phyloP scores from a whole-genome alignment of 2,113 vertebrate genomes.

The Phocoena sinus region DNA sequence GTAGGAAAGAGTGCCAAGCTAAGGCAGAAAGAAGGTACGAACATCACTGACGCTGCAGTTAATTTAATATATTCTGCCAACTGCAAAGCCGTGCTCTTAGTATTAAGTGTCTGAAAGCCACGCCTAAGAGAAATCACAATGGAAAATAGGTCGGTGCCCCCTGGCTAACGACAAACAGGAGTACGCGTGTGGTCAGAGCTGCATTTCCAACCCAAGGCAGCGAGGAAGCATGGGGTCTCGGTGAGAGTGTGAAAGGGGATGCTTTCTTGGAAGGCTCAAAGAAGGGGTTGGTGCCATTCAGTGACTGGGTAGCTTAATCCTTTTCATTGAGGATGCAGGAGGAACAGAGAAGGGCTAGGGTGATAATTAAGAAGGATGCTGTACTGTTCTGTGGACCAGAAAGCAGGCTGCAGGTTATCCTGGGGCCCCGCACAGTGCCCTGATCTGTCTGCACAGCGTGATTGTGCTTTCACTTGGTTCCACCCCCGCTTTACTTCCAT shows the following conservation, averaged over 20 bases:
- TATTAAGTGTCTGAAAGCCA: background rate
- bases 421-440: background rate
- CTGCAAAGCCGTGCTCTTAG: rapidly evolving
- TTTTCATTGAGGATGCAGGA: background rate
- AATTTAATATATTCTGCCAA: background rate
- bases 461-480: background rate
- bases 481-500: background rate
- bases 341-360: background rate
- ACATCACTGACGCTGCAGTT: rapidly evolving
- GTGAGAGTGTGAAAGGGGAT: background rate
- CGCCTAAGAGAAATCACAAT: rapidly evolving
- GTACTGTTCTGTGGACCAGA: rapidly evolving
- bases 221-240: rapidly evolving
- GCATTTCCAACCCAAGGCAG: background rate
- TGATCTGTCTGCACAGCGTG: background rate
- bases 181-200: background rate
- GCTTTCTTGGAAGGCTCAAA: background rate
- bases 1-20: background rate
- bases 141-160: background rate
- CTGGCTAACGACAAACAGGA: background rate
- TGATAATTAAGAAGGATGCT: background rate
- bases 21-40: background rate
- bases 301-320: background rate
- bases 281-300: background rate
- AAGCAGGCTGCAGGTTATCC: rapidly evolving